Evolutionary conservation across 2,888 invertebrate species (phyloP).

Genomic region (Nyleta sp.): DNA sequence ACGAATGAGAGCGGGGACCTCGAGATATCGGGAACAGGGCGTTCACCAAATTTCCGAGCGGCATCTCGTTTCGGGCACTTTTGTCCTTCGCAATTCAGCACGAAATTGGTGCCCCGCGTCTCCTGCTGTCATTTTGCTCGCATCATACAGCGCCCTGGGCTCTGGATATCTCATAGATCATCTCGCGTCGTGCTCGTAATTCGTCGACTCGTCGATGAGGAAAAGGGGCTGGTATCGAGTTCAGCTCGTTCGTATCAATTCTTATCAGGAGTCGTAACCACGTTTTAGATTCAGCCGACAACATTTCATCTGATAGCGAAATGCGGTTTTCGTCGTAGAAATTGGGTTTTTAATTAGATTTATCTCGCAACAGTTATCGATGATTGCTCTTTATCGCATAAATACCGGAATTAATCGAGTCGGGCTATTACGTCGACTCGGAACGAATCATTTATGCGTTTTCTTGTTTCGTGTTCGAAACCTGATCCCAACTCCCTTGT

Average conservation of each 20-base stretch:
- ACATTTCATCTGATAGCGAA: conserved; percentile 48
- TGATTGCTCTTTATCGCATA: conserved; percentile 50
- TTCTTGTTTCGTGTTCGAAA: conserved; percentile 20
- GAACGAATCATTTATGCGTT: conserved; percentile 25
- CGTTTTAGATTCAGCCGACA: conserved; percentile 50
- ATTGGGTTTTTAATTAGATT: conserved; percentile 59
- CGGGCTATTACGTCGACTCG: conserved; percentile 22
- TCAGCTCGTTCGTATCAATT: conserved; percentile 35
- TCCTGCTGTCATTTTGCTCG: conserved; percentile 27
- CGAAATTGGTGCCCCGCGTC: conserved; percentile 32
- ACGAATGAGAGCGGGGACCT: conserved; percentile 21
- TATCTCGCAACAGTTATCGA: conserved; percentile 43
- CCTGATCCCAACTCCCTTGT: conserved; percentile 41
- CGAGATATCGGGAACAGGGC: conserved; percentile 31
- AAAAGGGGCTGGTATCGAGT: conserved; percentile 47
- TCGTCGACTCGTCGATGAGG: conserved; percentile 51
- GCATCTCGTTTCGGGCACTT: conserved; percentile 20
- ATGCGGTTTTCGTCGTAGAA: conserved; percentile 48
- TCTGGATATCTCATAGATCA: conserved; percentile 51
- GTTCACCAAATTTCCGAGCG: conserved; percentile 38
- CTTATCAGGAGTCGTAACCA: conserved; percentile 49
- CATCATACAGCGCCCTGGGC: conserved; percentile 40
- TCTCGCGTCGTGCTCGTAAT: conserved; percentile 45
- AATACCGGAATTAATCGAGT: conserved; percentile 47
- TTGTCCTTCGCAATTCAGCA: conserved; percentile 44